A percentile compares a stretch with the other conserved stretches of the same genome.
Conservation (phyloP, 2,888 invertebrate species). For the Myopa testacea region DNA sequence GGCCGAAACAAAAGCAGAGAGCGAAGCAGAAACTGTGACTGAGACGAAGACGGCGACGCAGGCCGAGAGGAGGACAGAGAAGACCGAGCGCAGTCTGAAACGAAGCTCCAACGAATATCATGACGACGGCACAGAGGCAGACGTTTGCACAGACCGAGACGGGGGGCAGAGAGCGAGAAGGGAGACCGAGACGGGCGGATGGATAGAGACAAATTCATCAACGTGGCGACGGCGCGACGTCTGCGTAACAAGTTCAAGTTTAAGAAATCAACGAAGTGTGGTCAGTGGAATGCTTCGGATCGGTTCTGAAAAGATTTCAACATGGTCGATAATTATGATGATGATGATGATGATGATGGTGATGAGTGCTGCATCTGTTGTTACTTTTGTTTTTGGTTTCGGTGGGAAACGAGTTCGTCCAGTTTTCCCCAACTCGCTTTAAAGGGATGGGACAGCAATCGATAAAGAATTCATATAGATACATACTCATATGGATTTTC, state of each 20-base stretch:
- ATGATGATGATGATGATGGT: not conserved
- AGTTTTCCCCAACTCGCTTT: conserved; percentile 27
- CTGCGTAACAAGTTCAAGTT: conserved; percentile 29
- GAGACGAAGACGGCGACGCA: too few species aligned
- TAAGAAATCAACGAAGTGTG: conserved; percentile 2
- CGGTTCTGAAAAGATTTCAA: too few species aligned
- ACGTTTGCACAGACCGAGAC: too few species aligned
- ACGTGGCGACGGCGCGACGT: not conserved
- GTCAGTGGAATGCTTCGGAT: not conserved
- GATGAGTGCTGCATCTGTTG: not conserved
- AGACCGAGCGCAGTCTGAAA: too few species aligned
- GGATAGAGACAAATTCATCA: conserved; percentile 6
- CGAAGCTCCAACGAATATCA: too few species aligned
- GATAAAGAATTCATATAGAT: not conserved
- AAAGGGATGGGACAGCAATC: conserved; percentile 5
- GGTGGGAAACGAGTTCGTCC: conserved; percentile 22
- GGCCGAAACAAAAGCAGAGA: too few species aligned
- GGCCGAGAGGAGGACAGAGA: too few species aligned
- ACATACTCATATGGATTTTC: too few species aligned
- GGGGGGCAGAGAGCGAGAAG: not conserved
- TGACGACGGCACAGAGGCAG: too few species aligned
- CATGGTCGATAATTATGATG: not conserved
- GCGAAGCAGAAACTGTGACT: too few species aligned
- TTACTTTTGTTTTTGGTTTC: not conserved
- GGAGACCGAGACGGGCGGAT: not conserved